Evolutionary conservation across 1,140 invertebrate species (phyloP).

Genomic region (Anastatus disparis): DNA sequence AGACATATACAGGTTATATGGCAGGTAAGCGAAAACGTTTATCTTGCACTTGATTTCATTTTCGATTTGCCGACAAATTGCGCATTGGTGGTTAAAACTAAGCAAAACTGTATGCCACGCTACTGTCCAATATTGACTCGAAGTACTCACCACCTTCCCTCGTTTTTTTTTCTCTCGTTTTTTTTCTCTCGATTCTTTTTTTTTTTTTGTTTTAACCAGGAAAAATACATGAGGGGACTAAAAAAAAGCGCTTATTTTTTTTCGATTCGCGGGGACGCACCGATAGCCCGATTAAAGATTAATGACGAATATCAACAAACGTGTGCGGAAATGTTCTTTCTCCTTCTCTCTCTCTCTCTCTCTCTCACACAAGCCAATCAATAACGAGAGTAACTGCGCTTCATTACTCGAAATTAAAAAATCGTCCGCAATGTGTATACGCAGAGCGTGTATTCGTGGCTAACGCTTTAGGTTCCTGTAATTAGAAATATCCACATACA

Average conservation of each 20-base stretch:
- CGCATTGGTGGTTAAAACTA: slow-evolving; percentile 32
- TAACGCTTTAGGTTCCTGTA: slow-evolving; percentile 56
- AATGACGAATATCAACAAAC: slow-evolving; percentile 64
- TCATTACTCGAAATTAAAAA: slow-evolving; percentile 63
- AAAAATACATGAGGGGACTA: slow-evolving; percentile 21
- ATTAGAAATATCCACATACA: slow-evolving; percentile 61
- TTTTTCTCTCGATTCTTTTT: slow-evolving; percentile 11
- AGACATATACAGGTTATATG: too few relatives aligned
- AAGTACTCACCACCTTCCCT: slow-evolving; percentile 11
- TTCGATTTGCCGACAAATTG: slow-evolving; percentile 66
- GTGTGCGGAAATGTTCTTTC: too few relatives aligned
- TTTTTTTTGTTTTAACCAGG: neutral
- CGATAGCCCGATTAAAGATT: slow-evolving; percentile 61
- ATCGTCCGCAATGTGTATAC: too few relatives aligned
- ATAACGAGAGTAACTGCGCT: slow-evolving; percentile 44
- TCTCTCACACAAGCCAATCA: too few relatives aligned
- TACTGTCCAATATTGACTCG: slow-evolving; percentile 51
- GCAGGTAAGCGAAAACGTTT: slow-evolving; percentile 63
- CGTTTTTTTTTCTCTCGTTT: neutral
- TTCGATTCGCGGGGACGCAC: slow-evolving; percentile 39
- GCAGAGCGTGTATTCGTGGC: slow-evolving; percentile 47
- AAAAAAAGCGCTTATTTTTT: slow-evolving; percentile 42
- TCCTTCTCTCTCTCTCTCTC: too few relatives aligned
- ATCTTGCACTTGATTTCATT: slow-evolving; percentile 66
- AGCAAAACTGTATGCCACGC: slow-evolving; percentile 36